phyloP scores from a whole-genome alignment of 1,140 invertebrate species.

The Trichoplusia ni region DNA sequence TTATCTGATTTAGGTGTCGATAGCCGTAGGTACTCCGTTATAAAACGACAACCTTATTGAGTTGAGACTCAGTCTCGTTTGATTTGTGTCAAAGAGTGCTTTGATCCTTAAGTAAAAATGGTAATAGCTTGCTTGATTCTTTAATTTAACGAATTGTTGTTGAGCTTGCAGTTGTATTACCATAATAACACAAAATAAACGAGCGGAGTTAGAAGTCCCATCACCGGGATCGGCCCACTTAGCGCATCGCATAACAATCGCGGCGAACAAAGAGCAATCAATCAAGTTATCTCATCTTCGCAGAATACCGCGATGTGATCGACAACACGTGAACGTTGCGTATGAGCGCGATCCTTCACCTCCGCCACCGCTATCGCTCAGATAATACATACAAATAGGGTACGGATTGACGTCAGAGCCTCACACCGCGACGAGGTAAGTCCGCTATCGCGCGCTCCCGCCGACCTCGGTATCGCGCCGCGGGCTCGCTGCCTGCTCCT shows the following conservation, averaged over 20 bases:
- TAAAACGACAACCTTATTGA: too few relatives aligned
- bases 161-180: too few relatives aligned
- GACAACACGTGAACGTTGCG: constrained; percentile 53
- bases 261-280: constrained; percentile 65
- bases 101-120: too few relatives aligned
- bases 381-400: constrained; percentile 62
- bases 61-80: too few relatives aligned
- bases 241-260: background rate
- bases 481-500: background rate
- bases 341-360: constrained; percentile 63
- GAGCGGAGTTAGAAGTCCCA: too few relatives aligned
- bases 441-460: constrained; percentile 8
- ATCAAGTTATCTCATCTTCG: constrained; percentile 58
- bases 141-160: too few relatives aligned
- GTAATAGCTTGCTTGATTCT: too few relatives aligned
- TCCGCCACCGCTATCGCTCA: constrained; percentile 45
- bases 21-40: too few relatives aligned
- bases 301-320: constrained; percentile 52
- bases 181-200: too few relatives aligned
- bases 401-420: constrained; percentile 70
- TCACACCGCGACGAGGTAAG: constrained; percentile 45
- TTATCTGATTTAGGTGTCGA: too few relatives aligned
- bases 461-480: constrained; percentile 1
- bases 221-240: constrained; percentile 8
- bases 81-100: too few relatives aligned